Evolutionary conservation across 2,113 vertebrate species (phyloP), one percentile per base, ranked within the genome.

Genomic region (Alosa alosa): DNA sequence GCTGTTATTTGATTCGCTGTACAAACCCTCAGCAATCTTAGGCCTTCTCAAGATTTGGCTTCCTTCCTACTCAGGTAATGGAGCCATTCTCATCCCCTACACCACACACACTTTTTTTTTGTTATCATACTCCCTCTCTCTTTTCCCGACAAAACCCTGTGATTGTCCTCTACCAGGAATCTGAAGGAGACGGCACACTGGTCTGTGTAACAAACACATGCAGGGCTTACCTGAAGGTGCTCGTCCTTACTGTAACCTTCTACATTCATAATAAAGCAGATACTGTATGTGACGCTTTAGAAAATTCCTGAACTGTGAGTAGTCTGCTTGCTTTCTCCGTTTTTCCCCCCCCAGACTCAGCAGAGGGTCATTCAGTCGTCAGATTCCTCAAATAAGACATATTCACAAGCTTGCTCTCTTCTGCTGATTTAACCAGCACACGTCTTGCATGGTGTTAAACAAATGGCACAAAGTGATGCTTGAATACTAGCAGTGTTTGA

Each of bases 51-150:
- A 78, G 72, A 78, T 78, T 78, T 78, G 72, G 72, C 72, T 36
- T 13, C 64, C 64, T 72, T 72, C 64, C 64, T 78, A 78, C 31
- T 78, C 72, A 78, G 31, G 72, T 78, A 78, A 78, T 78, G 72
- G 72, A 39, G 25, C 31, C 15, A 15, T 39, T 78, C 72, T 15
- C 31, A 36, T 78, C 31, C 72, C 72, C 31, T 25, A 78, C 36
- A 39, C 31, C 31, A 36, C 72, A 39, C 13, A 36, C 25, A 78
- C 36, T 22, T 3, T 60, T 6, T 22, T 18, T 20, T 22, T 22
- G 4, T 22, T 22, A 18, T 7, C 20, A 60, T 22, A 15, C 55
- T n/a, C 55, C 55, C 55, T 22, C 55, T 22, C 55, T 60, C 18
- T 60, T 22, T 6, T 22, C 20, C 55, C 22, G 55, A 60, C 55